Percentiles rank a stretch among this genome's conserved stretches.
Evolutionary conservation across 1,140 invertebrate species (phyloP).

Genomic region (Tetraneura akinire): DNA sequence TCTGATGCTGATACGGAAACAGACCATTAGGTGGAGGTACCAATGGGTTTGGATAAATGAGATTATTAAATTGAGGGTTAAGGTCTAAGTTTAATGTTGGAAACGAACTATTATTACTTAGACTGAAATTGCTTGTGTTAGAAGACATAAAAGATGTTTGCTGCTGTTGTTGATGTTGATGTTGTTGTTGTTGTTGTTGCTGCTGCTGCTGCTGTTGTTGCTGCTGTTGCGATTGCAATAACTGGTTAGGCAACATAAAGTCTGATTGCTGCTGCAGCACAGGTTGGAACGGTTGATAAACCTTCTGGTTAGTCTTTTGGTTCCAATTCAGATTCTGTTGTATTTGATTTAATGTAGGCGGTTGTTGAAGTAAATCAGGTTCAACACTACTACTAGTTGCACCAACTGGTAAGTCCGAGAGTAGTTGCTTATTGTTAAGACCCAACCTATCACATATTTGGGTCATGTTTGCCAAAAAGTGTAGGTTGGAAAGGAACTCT

Average conservation of each 20-base stretch:
- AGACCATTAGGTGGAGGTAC: constrained; percentile 39
- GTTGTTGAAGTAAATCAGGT: constrained; percentile 44
- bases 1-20: constrained; percentile 41
- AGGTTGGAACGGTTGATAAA: constrained; percentile 38
- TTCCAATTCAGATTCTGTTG: constrained; percentile 47
- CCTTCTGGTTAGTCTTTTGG: constrained; percentile 41
- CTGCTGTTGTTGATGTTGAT: constrained; percentile 26
- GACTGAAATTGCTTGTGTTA: constrained; percentile 32
- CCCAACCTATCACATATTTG: constrained; percentile 49
- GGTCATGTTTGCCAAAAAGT: constrained; percentile 46
- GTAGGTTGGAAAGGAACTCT: constrained; percentile 44
- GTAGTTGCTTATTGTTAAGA: constrained; percentile 47
- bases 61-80: constrained; percentile 46
- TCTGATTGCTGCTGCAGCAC: constrained; percentile 47
- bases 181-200: constrained; percentile 18
- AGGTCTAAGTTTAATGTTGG: constrained; percentile 46
- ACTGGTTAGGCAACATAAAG: constrained; percentile 40
- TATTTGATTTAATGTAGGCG: constrained; percentile 45
- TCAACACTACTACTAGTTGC: constrained; percentile 38
- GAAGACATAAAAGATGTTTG: constrained; percentile 39
- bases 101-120: constrained; percentile 23
- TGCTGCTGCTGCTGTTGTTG: constrained; percentile 22
- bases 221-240: constrained; percentile 41
- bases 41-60: constrained; percentile 40
- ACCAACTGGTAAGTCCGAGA: constrained; percentile 42